Base-by-base conservation (phyloP, 1,140 invertebrate genomes). In the Penaeus chinensis region DNA sequence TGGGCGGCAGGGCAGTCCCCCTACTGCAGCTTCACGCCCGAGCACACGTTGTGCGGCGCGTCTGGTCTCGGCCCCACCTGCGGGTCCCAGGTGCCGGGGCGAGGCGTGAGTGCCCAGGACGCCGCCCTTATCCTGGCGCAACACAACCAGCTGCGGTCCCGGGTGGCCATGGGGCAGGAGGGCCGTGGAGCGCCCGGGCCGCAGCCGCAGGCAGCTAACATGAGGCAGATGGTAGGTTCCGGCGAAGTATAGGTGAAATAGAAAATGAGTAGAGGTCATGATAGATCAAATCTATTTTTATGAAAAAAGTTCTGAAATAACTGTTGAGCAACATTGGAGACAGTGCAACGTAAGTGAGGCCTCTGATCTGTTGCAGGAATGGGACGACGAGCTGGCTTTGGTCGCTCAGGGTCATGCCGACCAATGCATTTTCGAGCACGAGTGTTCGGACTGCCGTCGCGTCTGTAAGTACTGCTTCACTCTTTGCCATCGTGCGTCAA, bases 361-460 rank as follows among this genome's bases (percentile, higher is more conserved):
- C 1, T 80, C 42, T 76, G 61, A 77, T 27, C 71, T 88, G 61
- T 74, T 19, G 27, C 89, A 90, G 90, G 90, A 77, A 60, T 98
- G 97, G 97, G 96, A 98, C 91, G 95, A 97, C 66, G 96, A 97
- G 92, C 93, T 98, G 85, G 97, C 97, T 20, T 92, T 93, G 7
- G 93, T 95, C 69, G 96, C 97, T 10, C 96, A 98, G 91, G 93
- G 94, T 90, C 97, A 96, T 95, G 95, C 97, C 0, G 94, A 96
- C 88, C 94, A 95, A 79, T 98, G 96, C 91, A 93, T 94, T 47
- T 94, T 96, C 84, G 93, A 93, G 22, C 97, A 98, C 91, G 96
- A 98, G 91, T 90, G 93, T 92, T 47, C 66, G n/a, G 78, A 90
- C 27, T 85, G 92, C 92, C 66, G 92, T 94, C 91, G 93, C 94